Percentiles rank a stretch among this genome's conserved stretches.
Conservation (phyloP, 2,797 vertebrate species). For the Threskiornis aethiopicus region DNA sequence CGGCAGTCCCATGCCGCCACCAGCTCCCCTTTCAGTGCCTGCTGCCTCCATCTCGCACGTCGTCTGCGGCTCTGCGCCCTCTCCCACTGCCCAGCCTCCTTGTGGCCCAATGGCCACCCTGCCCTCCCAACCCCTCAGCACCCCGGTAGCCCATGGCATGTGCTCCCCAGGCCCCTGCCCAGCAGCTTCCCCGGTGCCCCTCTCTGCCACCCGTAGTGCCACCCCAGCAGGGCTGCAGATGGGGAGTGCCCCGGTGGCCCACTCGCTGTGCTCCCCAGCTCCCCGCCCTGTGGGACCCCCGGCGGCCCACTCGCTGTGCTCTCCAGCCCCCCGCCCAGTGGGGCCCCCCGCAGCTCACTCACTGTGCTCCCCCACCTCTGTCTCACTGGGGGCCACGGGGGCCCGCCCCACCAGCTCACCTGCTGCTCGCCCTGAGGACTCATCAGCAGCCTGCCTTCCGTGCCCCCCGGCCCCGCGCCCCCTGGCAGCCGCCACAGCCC, state of each 20-base stretch:
- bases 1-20: neutral
- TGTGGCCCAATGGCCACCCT: neutral
- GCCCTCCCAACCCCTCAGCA: neutral
- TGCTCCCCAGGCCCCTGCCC: neutral
- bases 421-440: rapidly evolving
- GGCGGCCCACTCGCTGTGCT: neutral
- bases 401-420: neutral
- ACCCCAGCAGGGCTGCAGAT: neutral
- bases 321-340: neutral
- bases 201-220: neutral
- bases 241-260: rapidly evolving
- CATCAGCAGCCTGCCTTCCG: rapidly evolving
- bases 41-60: neutral
- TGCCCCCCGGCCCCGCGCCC: neutral
- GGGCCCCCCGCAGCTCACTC: neutral
- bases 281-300: conserved; percentile 2
- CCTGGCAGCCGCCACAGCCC: neutral
- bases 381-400: neutral
- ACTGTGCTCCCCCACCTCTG: neutral
- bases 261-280: neutral
- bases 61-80: neutral
- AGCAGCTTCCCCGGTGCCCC: neutral
- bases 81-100: neutral
- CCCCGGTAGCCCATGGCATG: rapidly evolving
- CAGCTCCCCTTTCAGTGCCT: neutral